Conservation (phyloP, 2,797 vertebrate genomes). For the Syngnathus acus region DNA sequence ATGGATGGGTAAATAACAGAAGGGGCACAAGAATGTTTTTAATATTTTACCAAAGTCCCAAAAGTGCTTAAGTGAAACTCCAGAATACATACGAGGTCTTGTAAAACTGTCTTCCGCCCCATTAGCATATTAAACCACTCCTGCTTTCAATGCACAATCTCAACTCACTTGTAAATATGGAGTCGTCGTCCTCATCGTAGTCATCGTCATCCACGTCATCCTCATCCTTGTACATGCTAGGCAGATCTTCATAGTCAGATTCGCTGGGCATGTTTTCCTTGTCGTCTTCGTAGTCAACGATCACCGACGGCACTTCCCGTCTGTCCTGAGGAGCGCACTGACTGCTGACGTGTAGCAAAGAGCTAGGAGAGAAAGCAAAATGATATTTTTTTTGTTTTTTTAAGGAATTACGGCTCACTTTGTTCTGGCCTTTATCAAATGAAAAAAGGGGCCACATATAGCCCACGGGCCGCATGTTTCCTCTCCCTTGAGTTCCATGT, state of each 20-base stretch:
- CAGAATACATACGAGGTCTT: background rate
- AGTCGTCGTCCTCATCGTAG: constrained; percentile 78
- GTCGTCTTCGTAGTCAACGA: constrained; percentile 93
- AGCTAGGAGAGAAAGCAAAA: constrained; percentile 56
- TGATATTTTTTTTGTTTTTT: background rate
- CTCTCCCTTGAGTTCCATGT: background rate
- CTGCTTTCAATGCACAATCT: too few relatives aligned
- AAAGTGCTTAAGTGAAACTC: background rate
- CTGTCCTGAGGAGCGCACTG: constrained; percentile 79
- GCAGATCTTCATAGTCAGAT: constrained; percentile 88
- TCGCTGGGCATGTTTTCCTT: constrained; percentile 98
- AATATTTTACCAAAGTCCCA: background rate
- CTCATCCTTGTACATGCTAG: constrained; percentile 88
- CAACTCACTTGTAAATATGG: constrained; percentile 82
- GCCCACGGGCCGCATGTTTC: too few relatives aligned
- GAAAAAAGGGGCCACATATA: background rate
- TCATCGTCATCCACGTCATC: constrained; percentile 84
- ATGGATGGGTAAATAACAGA: background rate
- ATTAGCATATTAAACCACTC: background rate
- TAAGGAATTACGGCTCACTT: background rate
- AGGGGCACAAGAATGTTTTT: background rate
- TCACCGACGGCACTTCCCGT: constrained; percentile 88
- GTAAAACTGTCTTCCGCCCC: background rate
- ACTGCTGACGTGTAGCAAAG: constrained; percentile 75
- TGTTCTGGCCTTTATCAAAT: background rate